These are phyloP conservation scores for Melipona beecheii DNA, from an alignment of 2,888 invertebrate species.

Conservation along the genomic window DNA sequence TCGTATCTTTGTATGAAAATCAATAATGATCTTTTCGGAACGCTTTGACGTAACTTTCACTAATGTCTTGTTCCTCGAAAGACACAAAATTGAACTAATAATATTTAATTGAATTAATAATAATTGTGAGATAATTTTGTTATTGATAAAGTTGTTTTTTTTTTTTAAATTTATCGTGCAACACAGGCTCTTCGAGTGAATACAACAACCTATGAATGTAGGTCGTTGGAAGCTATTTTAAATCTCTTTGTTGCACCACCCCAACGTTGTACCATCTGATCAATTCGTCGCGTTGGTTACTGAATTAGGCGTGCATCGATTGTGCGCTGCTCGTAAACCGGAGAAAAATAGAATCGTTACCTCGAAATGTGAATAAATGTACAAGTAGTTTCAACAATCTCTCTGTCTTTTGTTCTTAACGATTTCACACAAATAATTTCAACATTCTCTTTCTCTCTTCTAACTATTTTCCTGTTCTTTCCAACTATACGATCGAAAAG, in stretches of 20 bases:
- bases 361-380: background rate
- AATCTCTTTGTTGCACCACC: constrained; percentile 37
- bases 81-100: too few species aligned
- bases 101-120: too few species aligned
- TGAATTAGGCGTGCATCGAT: constrained; percentile 24
- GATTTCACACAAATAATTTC: too few species aligned
- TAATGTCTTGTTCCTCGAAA: too few species aligned
- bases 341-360: constrained; percentile 5
- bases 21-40: too few species aligned
- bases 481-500: too few species aligned
- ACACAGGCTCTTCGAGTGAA: constrained; percentile 13
- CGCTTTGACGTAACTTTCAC: too few species aligned
- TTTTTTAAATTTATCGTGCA: constrained; percentile 24
- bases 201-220: constrained; percentile 36
- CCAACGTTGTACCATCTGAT: constrained; percentile 13
- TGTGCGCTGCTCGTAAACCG: background rate
- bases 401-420: too few species aligned
- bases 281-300: constrained; percentile 18
- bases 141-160: background rate
- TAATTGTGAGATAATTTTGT: too few species aligned
- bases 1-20: too few species aligned
- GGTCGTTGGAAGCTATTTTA: constrained; percentile 39
- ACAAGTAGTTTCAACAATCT: background rate
- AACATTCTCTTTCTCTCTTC: too few species aligned
- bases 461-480: too few species aligned